Conservation (phyloP, 1,140 invertebrate species). For the Geopemphigus sp. region DNA sequence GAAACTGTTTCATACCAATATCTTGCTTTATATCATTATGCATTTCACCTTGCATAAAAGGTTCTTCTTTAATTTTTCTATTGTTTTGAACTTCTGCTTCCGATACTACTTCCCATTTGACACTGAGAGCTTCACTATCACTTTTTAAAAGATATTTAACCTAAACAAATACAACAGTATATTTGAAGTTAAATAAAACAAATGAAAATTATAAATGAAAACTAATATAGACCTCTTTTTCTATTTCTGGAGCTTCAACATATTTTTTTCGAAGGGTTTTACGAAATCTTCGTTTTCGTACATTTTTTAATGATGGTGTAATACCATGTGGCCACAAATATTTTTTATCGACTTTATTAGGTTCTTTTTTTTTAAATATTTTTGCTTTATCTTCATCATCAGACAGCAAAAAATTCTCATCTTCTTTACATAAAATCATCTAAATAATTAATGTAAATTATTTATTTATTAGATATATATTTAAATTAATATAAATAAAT, state of each 20-base stretch:
- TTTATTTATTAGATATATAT: no score
- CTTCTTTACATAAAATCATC: conserved; percentile 82
- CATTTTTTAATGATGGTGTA: conserved; percentile 92
- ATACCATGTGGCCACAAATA: conserved; percentile 91
- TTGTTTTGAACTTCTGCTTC: conserved; percentile 73
- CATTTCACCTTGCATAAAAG: conserved; percentile 51
- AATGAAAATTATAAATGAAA: neutral
- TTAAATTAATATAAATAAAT: no score
- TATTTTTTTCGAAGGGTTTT: conserved; percentile 96
- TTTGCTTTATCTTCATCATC: conserved; percentile 76
- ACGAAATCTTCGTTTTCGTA: conserved; percentile 85
- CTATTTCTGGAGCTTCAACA: conserved; percentile 95
- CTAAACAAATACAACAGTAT: conserved; percentile 2
- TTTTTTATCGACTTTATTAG: conserved; percentile 90
- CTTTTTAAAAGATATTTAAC: conserved; percentile 77
- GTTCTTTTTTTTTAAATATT: conserved; percentile 80
- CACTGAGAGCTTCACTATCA: conserved; percentile 64
- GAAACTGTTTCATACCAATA: conserved; percentile 10
- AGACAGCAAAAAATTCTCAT: conserved; percentile 71
- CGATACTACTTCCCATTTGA: conserved; percentile 89
- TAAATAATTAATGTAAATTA: conserved; percentile 53
- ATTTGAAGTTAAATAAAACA: neutral
- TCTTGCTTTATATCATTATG: conserved; percentile 50
- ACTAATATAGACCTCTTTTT: conserved; percentile 84
- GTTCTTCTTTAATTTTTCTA: conserved; percentile 53